Base-by-base conservation (phyloP, 2,113 vertebrate genomes). In the Nannospalax galili region DNA sequence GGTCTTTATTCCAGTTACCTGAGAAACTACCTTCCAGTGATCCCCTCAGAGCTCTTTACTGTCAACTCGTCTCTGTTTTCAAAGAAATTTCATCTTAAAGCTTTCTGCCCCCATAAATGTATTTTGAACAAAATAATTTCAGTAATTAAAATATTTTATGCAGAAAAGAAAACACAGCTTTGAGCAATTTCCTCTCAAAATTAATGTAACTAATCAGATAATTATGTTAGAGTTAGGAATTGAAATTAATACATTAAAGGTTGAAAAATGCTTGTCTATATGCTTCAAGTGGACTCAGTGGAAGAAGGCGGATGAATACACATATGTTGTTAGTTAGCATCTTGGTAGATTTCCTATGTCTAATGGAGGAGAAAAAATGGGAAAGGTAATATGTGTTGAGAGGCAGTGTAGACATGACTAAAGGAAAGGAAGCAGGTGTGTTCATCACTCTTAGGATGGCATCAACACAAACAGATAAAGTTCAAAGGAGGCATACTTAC, bases 61-160 rank as follows among this genome's bases (percentile, higher is more conserved):
- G 7, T 73, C 67, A 26, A 58, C 60, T 67, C 4, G 0, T 64
- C 3, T 94, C 58, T 40, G 37, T 12, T 81, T 32, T 81, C 37
- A 90, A 28, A 87, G 35, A 81, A 69, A 85, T 74, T 84, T 64
- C 6, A 89, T 86, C 8, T 7, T 70, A 42, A 3, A 60, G 19
- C 22, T 58, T 91, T 26, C 19, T 77, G 16, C 56, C 79, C 40
- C 14, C 9, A 69, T 78, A 90, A 85, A 69, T 9, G 5, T 52
- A 40, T 74, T 91, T 91, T 11, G 93, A 91, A 48, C 75, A 94
- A 78, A 90, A 58, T 69, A 69, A 85, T 40, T 88, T 84, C 20
- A 81, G 10, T 64, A n/a, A 84, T 16, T 90, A 6, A 84, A 86
- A 94, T 7, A 15, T 84, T 93, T 85, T 62, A n/a, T 81, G 52